Evolutionary conservation across 2,888 invertebrate species (phyloP), one percentile per base, ranked within the genome.

Genomic region (Limenitis camilla): DNA sequence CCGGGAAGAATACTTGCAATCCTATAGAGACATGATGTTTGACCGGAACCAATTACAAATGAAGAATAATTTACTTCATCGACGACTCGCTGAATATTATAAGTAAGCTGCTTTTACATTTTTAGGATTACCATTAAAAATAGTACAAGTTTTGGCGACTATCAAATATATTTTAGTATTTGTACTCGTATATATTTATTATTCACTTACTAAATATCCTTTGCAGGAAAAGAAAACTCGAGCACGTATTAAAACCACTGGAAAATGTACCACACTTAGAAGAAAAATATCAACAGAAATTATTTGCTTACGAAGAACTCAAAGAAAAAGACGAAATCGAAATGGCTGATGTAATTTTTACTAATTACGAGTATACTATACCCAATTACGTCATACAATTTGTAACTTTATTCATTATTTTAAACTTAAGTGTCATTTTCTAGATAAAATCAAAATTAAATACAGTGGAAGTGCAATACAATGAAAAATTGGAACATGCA

Each of bases 61-160:
- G 41, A 84, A 78, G 44, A 88, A 88, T 46, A 81, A 77, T 38
- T 69, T 88, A 31, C 65, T 87, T 7, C 85, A 87, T 67, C 70
- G 82, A 28, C 68, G 85, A 46, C 62, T 88, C 39, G 80, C 78
- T n/a, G 88, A 88, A 44, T 87, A 84, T 70, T 88, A 81, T 62
- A 87, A 78, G 85, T 84, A 69, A 45, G 66, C 64, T 10, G 19
- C 1, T 28, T 29, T 27, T 44, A 10, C 7, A 3, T 31, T 42
- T 8, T 8, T 5, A 1, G 27, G 28, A 7, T 33, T 19, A 27
- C 6, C 33, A n/a, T n/a, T n/a, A n/a, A n/a, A n/a, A n/a, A n/a
- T n/a, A n/a, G n/a, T n/a, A n/a, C n/a, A n/a, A n/a, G n/a, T n/a
- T n/a, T n/a, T n/a, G n/a, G n/a, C n/a, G n/a, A n/a, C n/a, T n/a